phyloP scores from a whole-genome alignment of 2,888 invertebrate genomes.

The Drosophila maculinotata region DNA sequence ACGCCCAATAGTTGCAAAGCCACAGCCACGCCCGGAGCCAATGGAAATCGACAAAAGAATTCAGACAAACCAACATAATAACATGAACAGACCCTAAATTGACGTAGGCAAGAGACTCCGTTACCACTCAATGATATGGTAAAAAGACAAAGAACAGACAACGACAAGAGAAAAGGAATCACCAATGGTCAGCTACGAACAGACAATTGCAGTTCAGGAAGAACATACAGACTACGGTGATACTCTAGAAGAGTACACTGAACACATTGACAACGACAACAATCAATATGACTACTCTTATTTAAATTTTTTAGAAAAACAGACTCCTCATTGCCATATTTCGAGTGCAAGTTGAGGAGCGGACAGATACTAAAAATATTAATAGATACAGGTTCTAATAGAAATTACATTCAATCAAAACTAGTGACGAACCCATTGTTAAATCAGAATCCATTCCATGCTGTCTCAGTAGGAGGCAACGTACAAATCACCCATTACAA shows the following conservation, averaged over 20 bases:
- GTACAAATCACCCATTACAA: conserved; percentile 1
- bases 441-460: no score
- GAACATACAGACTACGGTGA: no score
- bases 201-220: no score
- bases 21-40: no score
- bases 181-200: no score
- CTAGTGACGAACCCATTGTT: no score
- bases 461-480: conserved; percentile 3
- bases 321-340: neutral
- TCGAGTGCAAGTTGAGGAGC: conserved; percentile 1
- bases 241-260: no score
- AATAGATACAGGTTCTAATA: no score
- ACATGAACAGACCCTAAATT: neutral
- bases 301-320: neutral
- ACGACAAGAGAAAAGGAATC: neutral
- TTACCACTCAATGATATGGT: neutral
- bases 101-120: neutral
- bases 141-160: neutral
- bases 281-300: conserved; percentile 1
- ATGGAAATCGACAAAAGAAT: neutral
- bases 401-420: no score
- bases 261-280: neutral
- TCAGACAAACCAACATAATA: neutral
- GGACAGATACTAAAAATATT: neutral
- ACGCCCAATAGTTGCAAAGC: no score